phyloP scores from a whole-genome alignment of 1,140 invertebrate genomes.

The Drosophila athabasca region DNA sequence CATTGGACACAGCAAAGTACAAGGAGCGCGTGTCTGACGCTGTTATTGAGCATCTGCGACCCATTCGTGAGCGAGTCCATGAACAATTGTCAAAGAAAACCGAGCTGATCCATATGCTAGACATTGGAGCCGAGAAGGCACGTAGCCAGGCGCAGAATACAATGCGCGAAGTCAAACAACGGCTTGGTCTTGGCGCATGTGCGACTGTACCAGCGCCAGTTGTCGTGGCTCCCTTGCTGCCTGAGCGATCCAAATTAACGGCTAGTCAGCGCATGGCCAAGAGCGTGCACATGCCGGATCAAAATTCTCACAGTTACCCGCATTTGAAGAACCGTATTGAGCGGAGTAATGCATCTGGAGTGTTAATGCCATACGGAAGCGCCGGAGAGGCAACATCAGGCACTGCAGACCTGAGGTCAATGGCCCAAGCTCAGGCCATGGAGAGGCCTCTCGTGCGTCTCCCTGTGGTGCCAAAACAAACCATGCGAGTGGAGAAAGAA shows the following conservation, averaged over 20 bases:
- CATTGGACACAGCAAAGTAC: conserved; percentile 91
- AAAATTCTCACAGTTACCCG: conserved; percentile 20
- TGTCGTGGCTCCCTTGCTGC: conserved; percentile 45
- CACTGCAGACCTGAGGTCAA: conserved; percentile 1
- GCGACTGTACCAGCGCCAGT: conserved; percentile 38
- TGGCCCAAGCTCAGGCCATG: background rate
- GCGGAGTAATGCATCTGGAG: conserved; percentile 17
- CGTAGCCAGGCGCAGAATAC: conserved; percentile 87
- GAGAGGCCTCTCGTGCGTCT: conserved; percentile 3
- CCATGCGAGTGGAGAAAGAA: conserved; percentile 57
- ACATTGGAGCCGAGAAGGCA: conserved; percentile 89
- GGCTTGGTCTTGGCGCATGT: conserved; percentile 85
- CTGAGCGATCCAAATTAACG: conserved; percentile 36
- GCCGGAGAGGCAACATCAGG: conserved; percentile 20
- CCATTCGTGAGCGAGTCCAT: conserved; percentile 88
- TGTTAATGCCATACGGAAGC: conserved; percentile 10
- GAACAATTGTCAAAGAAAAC: conserved; percentile 86
- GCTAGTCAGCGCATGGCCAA: conserved; percentile 50
- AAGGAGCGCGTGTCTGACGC: conserved; percentile 91
- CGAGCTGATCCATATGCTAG: conserved; percentile 89
- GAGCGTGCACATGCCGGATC: conserved; percentile 9
- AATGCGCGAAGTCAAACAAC: conserved; percentile 88
- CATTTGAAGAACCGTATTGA: conserved; percentile 37
- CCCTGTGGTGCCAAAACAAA: conserved; percentile 50
- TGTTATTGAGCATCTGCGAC: conserved; percentile 88